Conservation (phyloP, 2,888 invertebrate species). For the Mantis religiosa region DNA sequence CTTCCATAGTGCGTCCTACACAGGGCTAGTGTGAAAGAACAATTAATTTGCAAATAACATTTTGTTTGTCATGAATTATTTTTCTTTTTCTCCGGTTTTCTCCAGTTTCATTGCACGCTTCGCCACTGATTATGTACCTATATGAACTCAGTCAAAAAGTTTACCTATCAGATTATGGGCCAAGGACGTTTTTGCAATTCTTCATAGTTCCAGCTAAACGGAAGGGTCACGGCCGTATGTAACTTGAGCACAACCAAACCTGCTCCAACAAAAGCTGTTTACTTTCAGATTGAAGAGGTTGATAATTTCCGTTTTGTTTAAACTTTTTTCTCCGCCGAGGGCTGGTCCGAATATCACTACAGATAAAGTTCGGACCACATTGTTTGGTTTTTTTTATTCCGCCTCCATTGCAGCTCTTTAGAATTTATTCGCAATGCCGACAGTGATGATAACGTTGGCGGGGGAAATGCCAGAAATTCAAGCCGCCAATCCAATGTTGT, state of each 20-base stretch:
- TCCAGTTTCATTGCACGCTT: no score
- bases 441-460: not conserved
- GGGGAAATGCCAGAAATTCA: not conserved
- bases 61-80: no score
- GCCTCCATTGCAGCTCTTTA: not conserved
- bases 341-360: not conserved
- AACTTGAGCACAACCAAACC: not conserved
- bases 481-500: not conserved
- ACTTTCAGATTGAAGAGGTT: not conserved
- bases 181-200: not conserved
- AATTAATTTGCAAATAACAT: no score
- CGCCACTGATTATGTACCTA: no score
- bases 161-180: not conserved
- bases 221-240: not conserved
- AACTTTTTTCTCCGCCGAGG: no score
- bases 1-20: no score
- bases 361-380: not conserved
- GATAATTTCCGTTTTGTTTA: not conserved
- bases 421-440: not conserved
- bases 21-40: no score
- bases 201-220: not conserved
- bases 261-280: not conserved
- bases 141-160: no score
- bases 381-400: not conserved
- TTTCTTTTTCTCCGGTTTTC: no score